These are phyloP conservation scores for Ophion slaviceki DNA, from an alignment of 2,888 invertebrate genomes.

Conservation along the genomic window DNA sequence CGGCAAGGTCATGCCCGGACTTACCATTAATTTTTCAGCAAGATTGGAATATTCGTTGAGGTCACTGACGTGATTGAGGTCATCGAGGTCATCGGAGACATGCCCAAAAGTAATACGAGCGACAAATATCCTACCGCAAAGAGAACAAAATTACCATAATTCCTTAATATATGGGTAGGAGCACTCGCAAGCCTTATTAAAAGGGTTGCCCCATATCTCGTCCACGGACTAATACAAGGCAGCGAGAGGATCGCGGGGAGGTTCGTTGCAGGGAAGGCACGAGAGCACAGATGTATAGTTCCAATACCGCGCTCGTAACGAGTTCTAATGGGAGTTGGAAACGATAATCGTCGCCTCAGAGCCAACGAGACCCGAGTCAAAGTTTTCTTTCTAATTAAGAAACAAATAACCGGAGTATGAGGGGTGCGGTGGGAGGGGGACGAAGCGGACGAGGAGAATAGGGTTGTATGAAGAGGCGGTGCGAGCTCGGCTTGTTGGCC, in stretches of 20 bases:
- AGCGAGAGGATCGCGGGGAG: conserved; percentile 9
- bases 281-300: conserved; percentile 78
- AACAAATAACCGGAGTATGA: conserved; percentile 79
- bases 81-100: background rate
- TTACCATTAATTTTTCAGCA: background rate
- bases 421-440: conserved; percentile 30
- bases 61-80: background rate
- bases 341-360: conserved; percentile 81
- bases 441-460: background rate
- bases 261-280: conserved; percentile 41
- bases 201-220: background rate
- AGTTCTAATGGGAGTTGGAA: conserved; percentile 82
- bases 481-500: conserved; percentile 69
- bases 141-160: conserved; percentile 27
- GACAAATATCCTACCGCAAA: background rate
- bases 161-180: conserved; percentile 30
- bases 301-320: conserved; percentile 81
- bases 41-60: background rate
- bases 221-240: background rate
- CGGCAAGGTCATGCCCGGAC: background rate
- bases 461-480: conserved; percentile 25
- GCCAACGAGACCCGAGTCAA: conserved; percentile 73
- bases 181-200: conserved; percentile 68
- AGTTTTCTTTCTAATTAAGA: conserved; percentile 82
- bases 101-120: background rate